phyloP scores from a whole-genome alignment of 2,113 vertebrate species.

The Phalacrocorax carbo region DNA sequence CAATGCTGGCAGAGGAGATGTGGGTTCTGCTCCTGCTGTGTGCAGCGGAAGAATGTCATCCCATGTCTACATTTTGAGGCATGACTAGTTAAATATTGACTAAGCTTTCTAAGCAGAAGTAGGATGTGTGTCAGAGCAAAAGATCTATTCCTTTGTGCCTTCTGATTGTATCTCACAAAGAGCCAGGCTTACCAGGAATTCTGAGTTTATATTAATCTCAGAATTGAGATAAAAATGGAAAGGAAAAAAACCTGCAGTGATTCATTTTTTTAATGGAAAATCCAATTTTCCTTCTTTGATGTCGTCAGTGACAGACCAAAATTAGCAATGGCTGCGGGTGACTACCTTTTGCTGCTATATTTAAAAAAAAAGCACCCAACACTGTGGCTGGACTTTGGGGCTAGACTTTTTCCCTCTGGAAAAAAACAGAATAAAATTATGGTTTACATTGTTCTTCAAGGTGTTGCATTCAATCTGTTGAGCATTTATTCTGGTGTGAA shows the following conservation, averaged over 20 bases:
- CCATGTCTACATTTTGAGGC: fast-evolving
- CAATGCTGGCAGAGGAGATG: not conserved
- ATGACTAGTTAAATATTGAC: not conserved
- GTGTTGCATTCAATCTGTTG: not conserved
- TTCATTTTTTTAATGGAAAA: not conserved
- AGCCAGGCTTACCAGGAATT: not conserved
- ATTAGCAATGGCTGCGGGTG: not conserved
- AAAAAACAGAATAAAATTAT: not conserved
- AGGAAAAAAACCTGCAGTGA: not conserved
- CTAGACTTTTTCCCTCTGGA: fast-evolving
- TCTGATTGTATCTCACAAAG: not conserved
- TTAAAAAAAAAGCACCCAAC: not conserved
- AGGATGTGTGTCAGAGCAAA: not conserved
- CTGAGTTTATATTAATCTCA: not conserved
- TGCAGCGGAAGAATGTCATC: not conserved
- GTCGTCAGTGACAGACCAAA: not conserved
- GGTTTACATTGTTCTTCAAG: not conserved
- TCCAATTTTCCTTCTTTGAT: not conserved
- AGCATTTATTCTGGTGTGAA: not conserved
- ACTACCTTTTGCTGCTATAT: not conserved
- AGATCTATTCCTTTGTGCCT: not conserved
- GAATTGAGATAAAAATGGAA: not conserved
- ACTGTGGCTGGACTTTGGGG: not conserved
- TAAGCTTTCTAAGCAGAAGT: not conserved
- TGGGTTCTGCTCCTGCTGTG: not conserved